phyloP scores from a whole-genome alignment of 2,113 vertebrate species.

The Myrmecobius fasciatus region DNA sequence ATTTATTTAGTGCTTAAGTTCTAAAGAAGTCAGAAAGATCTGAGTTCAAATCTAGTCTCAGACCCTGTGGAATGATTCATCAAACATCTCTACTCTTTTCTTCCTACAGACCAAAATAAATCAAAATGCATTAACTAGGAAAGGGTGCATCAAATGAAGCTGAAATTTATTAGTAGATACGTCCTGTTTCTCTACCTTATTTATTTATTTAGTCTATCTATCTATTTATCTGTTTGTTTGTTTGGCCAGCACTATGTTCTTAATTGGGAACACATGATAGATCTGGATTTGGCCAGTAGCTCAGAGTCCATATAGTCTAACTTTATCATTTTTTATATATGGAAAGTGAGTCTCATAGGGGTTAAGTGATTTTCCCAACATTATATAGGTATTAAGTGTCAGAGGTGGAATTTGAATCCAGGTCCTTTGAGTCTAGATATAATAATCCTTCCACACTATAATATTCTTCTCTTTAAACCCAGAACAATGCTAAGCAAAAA shows the following conservation, averaged over 20 bases:
- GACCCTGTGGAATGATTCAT: neutral
- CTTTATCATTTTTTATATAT: neutral
- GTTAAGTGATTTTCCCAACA: neutral
- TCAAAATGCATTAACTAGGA: neutral
- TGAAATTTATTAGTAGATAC: neutral
- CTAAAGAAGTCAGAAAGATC: no score
- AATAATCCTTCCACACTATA: neutral
- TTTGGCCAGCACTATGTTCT: neutral
- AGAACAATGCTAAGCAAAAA: no score
- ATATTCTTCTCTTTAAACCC: no score
- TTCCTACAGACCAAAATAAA: constrained; percentile 43
- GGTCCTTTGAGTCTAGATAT: neutral
- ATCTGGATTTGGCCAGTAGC: neutral
- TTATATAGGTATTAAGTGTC: neutral
- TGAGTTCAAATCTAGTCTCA: no score
- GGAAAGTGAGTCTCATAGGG: neutral
- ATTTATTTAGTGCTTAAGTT: no score
- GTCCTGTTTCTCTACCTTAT: neutral
- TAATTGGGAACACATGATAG: neutral
- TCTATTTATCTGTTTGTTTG: neutral
- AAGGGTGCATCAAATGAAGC: neutral
- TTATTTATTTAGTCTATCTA: neutral
- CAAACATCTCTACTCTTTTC: neutral
- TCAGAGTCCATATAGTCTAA: neutral
- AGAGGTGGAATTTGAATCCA: neutral